A percentile compares a stretch with the other conserved stretches of the same genome.
Evolutionary conservation across 2,113 vertebrate genomes (phyloP).

Genomic region (Gasterosteus nipponicus): DNA sequence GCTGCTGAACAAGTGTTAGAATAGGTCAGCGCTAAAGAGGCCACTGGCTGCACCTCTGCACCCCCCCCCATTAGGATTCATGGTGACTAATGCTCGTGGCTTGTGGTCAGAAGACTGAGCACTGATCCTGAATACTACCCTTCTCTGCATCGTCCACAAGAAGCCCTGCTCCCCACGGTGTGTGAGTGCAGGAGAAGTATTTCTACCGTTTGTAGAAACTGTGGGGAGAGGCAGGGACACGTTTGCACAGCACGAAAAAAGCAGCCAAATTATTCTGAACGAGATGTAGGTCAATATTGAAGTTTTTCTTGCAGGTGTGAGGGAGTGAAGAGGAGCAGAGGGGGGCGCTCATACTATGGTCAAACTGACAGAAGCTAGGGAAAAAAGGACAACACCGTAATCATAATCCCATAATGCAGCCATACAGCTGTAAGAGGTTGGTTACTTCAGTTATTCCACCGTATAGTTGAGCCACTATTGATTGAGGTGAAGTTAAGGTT

Average conservation of each 20-base stretch:
- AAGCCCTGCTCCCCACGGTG: not conserved
- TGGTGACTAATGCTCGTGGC: constrained; percentile 47
- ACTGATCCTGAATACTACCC: constrained; percentile 16
- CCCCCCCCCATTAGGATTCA: constrained; percentile 39
- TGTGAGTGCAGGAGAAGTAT: constrained; percentile 1
- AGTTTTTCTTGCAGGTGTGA: constrained; percentile 67
- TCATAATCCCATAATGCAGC: constrained; percentile 54
- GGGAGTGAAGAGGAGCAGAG: constrained; percentile 15
- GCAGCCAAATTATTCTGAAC: constrained; percentile 76
- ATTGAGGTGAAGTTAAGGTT: constrained; percentile 38
- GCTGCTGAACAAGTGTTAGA: constrained; percentile 37
- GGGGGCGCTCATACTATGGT: constrained; percentile 6
- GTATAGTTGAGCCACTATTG: constrained; percentile 48
- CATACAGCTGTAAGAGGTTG: constrained; percentile 42
- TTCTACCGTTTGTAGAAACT: constrained; percentile 35
- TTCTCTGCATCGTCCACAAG: constrained; percentile 18
- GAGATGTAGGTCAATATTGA: constrained; percentile 79
- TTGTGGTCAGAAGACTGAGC: constrained; percentile 28
- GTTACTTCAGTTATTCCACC: constrained; percentile 35
- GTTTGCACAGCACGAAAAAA: constrained; percentile 71
- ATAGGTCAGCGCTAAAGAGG: constrained; percentile 23
- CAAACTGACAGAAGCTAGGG: not conserved
- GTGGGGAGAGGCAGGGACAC: constrained; percentile 19
- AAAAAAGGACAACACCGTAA: constrained; percentile 41
- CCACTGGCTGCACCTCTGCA: constrained; percentile 35